phyloP scores from a whole-genome alignment of 2,797 vertebrate genomes.

The Anguilla megastoma region DNA sequence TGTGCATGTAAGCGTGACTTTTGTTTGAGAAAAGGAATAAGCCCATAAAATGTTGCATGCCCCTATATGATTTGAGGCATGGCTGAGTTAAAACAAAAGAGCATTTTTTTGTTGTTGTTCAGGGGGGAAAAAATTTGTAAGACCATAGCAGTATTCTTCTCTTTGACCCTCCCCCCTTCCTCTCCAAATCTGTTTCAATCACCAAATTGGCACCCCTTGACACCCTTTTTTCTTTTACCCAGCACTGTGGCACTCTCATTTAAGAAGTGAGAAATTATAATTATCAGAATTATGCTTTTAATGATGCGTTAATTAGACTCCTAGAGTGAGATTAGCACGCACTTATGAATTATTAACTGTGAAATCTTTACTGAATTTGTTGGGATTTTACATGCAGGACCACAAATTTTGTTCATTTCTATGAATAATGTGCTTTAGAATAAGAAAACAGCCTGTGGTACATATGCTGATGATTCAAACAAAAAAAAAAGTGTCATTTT shows the following conservation, averaged over 20 bases:
- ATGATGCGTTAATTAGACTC: slow-evolving; percentile 90
- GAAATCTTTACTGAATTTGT: slow-evolving; percentile 76
- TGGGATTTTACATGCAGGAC: slow-evolving; percentile 55
- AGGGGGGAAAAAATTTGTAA: not conserved
- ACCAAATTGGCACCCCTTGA: slow-evolving; percentile 74
- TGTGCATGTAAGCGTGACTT: not conserved
- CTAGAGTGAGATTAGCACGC: slow-evolving; percentile 80
- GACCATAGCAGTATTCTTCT: not conserved
- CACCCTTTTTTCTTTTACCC: slow-evolving; percentile 66
- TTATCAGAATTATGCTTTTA: slow-evolving; percentile 90
- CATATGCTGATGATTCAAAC: slow-evolving; percentile 79
- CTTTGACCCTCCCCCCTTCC: slow-evolving; percentile 12
- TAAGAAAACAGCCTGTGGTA: slow-evolving; percentile 79
- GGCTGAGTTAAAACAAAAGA: slow-evolving; percentile 10
- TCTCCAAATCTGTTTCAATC: slow-evolving; percentile 66
- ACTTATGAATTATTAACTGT: slow-evolving; percentile 80
- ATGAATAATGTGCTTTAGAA: slow-evolving; percentile 74
- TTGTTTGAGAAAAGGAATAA: not conserved
- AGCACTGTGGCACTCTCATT: slow-evolving; percentile 71
- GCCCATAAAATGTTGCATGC: not conserved
- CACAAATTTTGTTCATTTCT: slow-evolving; percentile 62
- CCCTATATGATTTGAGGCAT: not conserved
- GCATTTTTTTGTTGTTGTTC: not conserved
- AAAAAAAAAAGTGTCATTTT: slow-evolving; percentile 70
- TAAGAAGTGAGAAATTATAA: slow-evolving; percentile 88